Percentiles rank a stretch among this genome's conserved stretches.
These are phyloP conservation scores for Myxocyprinus asiaticus DNA, from an alignment of 2,113 vertebrate genomes.

Conservation along the genomic window DNA sequence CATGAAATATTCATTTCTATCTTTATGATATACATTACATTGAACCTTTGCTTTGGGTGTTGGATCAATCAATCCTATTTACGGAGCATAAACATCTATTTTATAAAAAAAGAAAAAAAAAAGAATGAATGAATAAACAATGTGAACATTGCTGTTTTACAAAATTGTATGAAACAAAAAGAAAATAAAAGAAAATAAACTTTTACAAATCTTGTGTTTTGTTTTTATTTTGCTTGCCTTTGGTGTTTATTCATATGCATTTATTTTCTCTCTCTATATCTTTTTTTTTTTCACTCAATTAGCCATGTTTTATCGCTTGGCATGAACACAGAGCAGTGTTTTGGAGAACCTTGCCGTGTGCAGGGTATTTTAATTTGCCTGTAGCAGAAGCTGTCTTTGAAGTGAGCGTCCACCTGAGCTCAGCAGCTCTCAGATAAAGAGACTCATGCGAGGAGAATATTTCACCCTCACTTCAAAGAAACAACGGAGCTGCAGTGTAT, in stretches of 20 bases:
- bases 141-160: constrained; percentile 76
- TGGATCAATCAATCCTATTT: constrained; percentile 65
- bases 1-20: constrained; percentile 51
- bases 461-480: constrained; percentile 43
- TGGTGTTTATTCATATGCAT: neutral
- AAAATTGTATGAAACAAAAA: constrained; percentile 70
- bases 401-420: constrained; percentile 33
- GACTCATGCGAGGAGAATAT: neutral
- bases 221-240: constrained; percentile 10
- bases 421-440: constrained; percentile 17
- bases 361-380: constrained; percentile 6
- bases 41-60: constrained; percentile 65
- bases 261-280: too few species aligned
- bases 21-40: constrained; percentile 63
- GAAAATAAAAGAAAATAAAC: constrained; percentile 23
- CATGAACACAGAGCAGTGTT: neutral
- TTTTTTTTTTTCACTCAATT: too few species aligned
- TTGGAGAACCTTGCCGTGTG: neutral
- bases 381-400: constrained; percentile 31
- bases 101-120: constrained; percentile 57
- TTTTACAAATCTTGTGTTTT: constrained; percentile 31
- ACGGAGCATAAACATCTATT: constrained; percentile 69
- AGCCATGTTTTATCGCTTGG: neutral
- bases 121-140: constrained; percentile 51
- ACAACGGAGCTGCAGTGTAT: neutral